phyloP scores from a whole-genome alignment of 2,888 invertebrate genomes.

The Campoplex capitator region DNA sequence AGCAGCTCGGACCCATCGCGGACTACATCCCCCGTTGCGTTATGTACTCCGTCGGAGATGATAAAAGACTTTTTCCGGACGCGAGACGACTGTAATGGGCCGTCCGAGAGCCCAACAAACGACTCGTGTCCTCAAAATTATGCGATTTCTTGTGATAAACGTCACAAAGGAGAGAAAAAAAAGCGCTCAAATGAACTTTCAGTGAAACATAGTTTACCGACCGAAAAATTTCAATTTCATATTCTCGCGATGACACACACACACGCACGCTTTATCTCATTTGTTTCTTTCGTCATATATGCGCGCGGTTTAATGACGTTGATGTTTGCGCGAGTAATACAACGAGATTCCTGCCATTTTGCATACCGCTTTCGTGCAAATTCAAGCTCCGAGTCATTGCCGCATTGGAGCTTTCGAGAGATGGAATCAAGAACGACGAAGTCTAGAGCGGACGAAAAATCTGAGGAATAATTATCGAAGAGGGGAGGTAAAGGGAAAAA shows the following conservation, averaged over 20 bases:
- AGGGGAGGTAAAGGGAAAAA: no score
- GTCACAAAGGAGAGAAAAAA: not conserved
- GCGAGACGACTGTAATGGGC: conserved; percentile 34
- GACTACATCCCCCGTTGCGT: conserved; percentile 33
- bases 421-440: no score
- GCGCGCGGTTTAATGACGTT: not conserved
- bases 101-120: conserved; percentile 31
- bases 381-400: not conserved
- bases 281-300: not conserved
- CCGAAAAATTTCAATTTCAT: not conserved
- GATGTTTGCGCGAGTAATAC: not conserved
- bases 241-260: not conserved
- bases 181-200: conserved; percentile 8
- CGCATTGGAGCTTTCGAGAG: no score
- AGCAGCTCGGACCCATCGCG: not conserved
- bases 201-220: conserved; percentile 8
- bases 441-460: no score
- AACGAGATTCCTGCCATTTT: not conserved
- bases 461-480: no score
- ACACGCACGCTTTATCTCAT: not conserved
- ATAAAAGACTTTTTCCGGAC: conserved; percentile 56
- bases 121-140: conserved; percentile 41
- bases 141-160: conserved; percentile 38
- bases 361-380: not conserved
- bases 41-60: conserved; percentile 31